phyloP scores from a whole-genome alignment of 2,113 vertebrate genomes.

The Rhegmatorhina hoffmannsi region DNA sequence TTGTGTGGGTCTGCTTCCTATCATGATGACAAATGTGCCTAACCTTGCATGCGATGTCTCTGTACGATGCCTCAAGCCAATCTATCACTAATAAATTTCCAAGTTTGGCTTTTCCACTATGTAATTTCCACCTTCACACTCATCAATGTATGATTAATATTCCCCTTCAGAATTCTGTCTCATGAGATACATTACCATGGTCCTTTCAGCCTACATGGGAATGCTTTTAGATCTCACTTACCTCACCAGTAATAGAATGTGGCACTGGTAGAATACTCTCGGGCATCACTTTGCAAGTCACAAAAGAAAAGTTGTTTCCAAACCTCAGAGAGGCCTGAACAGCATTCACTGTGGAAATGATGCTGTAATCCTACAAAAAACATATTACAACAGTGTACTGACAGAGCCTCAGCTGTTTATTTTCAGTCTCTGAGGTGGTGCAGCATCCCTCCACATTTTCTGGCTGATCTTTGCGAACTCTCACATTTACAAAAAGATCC shows the following conservation, averaged over 20 bases:
- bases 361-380: not conserved
- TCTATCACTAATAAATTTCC: not conserved
- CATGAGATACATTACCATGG: not conserved
- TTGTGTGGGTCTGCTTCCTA: not conserved
- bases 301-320: not conserved
- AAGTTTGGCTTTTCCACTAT: not conserved
- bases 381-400: not conserved
- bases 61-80: not conserved
- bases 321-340: not conserved
- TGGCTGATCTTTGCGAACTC: not conserved
- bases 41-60: not conserved
- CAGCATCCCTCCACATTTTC: not conserved
- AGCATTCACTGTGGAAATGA: not conserved
- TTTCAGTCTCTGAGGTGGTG: not conserved
- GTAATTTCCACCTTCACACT: not conserved
- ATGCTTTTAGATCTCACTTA: not conserved
- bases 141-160: not conserved
- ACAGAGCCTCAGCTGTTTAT: not conserved
- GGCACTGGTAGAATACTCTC: accelerated
- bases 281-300: not conserved
- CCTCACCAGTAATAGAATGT: not conserved
- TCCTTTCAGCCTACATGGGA: not conserved
- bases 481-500: not conserved
- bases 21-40: not conserved
- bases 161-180: not conserved